These are phyloP conservation scores for Philotrypesis tridentata DNA, from an alignment of 1,140 invertebrate species.

Conservation along the genomic window DNA sequence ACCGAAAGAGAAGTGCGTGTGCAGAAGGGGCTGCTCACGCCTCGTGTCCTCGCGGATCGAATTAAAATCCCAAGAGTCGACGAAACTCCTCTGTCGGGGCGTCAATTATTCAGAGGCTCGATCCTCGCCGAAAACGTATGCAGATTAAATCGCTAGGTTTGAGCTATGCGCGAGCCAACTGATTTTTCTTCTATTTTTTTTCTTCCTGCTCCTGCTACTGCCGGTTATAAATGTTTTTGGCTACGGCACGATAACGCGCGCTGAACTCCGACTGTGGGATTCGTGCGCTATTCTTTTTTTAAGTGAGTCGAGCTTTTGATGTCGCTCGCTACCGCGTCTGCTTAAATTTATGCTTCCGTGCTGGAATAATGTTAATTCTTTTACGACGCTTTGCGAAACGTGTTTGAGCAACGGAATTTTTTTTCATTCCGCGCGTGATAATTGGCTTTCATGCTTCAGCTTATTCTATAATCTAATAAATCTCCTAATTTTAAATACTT, in stretches of 20 bases:
- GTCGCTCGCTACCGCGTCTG: neutral
- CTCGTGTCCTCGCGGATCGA: neutral
- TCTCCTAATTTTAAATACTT: too few relatives aligned
- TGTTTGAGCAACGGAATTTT: neutral
- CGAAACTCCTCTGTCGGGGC: conserved; percentile 17
- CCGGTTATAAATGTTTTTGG: conserved; percentile 29
- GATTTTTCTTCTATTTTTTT: conserved; percentile 21
- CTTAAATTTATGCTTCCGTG: neutral
- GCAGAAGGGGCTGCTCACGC: neutral
- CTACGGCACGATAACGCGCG: conserved; percentile 1
- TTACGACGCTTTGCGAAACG: too few relatives aligned
- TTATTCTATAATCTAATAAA: too few relatives aligned
- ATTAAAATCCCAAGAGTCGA: conserved; percentile 20
- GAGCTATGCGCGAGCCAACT: neutral
- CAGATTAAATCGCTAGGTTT: conserved; percentile 28
- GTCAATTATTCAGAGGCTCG: conserved; percentile 28
- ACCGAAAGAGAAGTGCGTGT: too few relatives aligned
- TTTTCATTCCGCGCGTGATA: neutral
- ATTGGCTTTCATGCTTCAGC: neutral
- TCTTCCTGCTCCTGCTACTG: neutral
- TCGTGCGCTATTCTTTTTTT: neutral
- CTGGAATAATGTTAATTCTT: conserved; percentile 14
- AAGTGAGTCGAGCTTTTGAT: neutral
- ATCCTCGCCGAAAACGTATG: conserved; percentile 11
- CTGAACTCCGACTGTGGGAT: neutral